A percentile compares a stretch with the other conserved stretches of the same genome.
Conservation (phyloP, 2,113 vertebrate species). For the Pao palembangensis region DNA sequence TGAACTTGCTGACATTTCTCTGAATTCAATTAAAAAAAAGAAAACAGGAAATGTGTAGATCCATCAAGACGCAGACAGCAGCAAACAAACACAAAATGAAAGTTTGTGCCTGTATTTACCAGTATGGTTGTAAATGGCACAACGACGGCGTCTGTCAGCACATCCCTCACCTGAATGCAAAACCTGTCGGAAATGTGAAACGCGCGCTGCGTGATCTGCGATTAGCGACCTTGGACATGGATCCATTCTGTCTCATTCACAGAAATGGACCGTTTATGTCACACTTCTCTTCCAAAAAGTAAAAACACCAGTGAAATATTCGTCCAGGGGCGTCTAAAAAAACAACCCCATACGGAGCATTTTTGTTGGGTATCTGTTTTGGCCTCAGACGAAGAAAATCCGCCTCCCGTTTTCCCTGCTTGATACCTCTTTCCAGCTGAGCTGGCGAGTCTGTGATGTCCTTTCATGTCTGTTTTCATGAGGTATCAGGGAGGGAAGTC, state of each 20-base stretch:
- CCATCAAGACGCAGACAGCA: not conserved
- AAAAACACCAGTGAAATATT: too few relatives aligned
- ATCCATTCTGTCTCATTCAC: too few relatives aligned
- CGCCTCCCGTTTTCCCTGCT: slow-evolving; percentile 38
- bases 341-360: too few relatives aligned
- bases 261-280: too few relatives aligned
- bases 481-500: slow-evolving; percentile 17
- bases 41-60: slow-evolving; percentile 1
- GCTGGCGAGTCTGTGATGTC: slow-evolving; percentile 30
- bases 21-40: slow-evolving; percentile 32
- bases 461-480: slow-evolving; percentile 48
- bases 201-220: too few relatives aligned
- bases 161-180: slow-evolving; percentile 65
- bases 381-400: slow-evolving; percentile 28
- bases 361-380: not conserved
- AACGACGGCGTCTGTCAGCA: slow-evolving; percentile 52
- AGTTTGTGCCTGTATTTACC: slow-evolving; percentile 64
- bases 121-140: slow-evolving; percentile 68
- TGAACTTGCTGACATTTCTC: slow-evolving; percentile 54
- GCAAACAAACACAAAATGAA: not conserved
- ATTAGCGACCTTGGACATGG: too few relatives aligned
- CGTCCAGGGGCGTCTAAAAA: too few relatives aligned
- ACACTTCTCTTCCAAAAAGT: too few relatives aligned
- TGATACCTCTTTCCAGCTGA: slow-evolving; percentile 47
- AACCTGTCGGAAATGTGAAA: slow-evolving; percentile 70